Base-by-base conservation (phyloP, 2,113 vertebrate genomes). In the Urocitellus parryii region DNA sequence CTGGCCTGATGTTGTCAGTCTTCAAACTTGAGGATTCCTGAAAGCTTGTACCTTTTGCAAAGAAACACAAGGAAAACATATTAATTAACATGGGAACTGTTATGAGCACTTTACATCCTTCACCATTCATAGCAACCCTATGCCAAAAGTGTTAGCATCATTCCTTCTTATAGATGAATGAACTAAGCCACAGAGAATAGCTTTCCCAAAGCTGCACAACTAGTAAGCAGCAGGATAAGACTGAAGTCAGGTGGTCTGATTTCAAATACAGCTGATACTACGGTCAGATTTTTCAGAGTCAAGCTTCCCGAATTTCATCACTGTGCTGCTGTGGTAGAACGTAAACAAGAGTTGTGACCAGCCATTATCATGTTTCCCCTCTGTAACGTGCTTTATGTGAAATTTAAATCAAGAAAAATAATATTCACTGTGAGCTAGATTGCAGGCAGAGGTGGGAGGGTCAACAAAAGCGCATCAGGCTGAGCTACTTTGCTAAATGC, bases 1-100 rank as follows among this genome's bases (percentile, higher is more conserved):
- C 98, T 34, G 99, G 98, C 1, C 84, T 97, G 42, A 84, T 24
- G 85, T 68, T 83, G 16, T 34, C 5, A 13, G 73, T 70, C 77
- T 81, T 98, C 20, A 97, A 96, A 76, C 7, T 37, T 12, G 73
- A 56, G 5, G 97, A 34, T 92, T 97, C 96, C 95, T 97, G 98
- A 61, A 53, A 14, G 0, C 37, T 94, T 27, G 90, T 1, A 2
- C 93, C 98, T 87, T 45, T 97, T 98, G 96, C n/a, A 13, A 96
- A 65, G 58, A 80, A 72, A 95, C 34, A 77, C 20, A 67, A 91
- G 32, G 29, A 88, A 76, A 81, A 85, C 4, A 17, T 32, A 13
- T 67, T 82, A 87, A 91, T 68, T 76, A 61, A 67, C 4, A 70
- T 53, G 88, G 67, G 27, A 42, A 86, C 24, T 45, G 37, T 16